Evolutionary conservation across 1,140 invertebrate species (phyloP), one percentile per base, ranked within the genome.

Genomic region (Aphis craccivora): DNA sequence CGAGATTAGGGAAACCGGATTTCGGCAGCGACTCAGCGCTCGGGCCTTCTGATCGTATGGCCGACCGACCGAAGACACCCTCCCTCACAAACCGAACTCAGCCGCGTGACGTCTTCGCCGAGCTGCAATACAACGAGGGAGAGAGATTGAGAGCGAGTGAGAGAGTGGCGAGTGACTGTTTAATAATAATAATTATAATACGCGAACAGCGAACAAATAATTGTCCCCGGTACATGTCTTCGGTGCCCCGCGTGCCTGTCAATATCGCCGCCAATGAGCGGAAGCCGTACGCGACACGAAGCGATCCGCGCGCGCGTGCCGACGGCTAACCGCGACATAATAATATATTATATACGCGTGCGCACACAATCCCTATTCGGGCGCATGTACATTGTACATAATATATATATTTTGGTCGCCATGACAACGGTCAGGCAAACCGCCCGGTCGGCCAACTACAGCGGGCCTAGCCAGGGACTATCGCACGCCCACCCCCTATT

Each of bases 361-460:
- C 86, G 25, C 37, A 18, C 67, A 11, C 67, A n/a, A 25, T 83
- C 90, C 67, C 45, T 83, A 48, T 84, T n/a, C 14, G 14, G n/a
- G n/a, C 6, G n/a, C 30, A 76, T 67, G 11, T 67, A 40, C 37
- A 40, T 40, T 40, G 3, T 40, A 40, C 37, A 40, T 40, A 40
- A 40, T 1, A 40, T 37, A 67, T 76, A 53, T 40, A 40, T 35
- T 53, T 40, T 40, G 25, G 81, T 92, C 30, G 5, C 48, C 91
- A 53, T 92, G 53, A 92, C 91, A 30, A 92, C 91, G 81, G 91
- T 92, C 81, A 92, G 84, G 84, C 91, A 92, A 92, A 92, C 76
- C 91, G 53, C 81, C 45, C n/a, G 48, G 30, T 35, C 53, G 35
- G 81, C 76, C 91, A 84, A 53, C 86, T 88, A 51, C 91, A 83